phyloP scores from a whole-genome alignment of 2,113 vertebrate genomes.

The Dermatemys mawii region DNA sequence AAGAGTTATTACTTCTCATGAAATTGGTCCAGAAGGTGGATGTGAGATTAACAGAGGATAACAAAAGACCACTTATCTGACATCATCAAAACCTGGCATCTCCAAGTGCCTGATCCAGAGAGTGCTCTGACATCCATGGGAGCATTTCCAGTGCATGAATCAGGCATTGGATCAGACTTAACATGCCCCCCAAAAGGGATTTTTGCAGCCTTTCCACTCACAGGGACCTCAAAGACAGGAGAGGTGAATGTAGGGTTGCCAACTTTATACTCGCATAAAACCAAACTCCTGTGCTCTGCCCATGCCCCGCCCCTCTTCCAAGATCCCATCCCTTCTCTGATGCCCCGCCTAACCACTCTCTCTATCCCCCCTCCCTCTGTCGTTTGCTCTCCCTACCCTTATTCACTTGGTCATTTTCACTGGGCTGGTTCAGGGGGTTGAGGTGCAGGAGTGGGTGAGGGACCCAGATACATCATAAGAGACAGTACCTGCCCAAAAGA shows the following conservation, averaged over 20 bases:
- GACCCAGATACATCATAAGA: background rate
- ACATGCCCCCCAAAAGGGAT: background rate
- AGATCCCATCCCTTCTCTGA: too few relatives aligned
- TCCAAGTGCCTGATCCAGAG: background rate
- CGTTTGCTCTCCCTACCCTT: too few relatives aligned
- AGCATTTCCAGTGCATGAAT: background rate
- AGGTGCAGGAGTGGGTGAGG: too few relatives aligned
- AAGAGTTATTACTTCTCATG: background rate
- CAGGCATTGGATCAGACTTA: background rate
- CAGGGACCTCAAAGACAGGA: background rate
- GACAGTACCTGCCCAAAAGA: background rate
- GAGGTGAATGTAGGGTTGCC: too few relatives aligned
- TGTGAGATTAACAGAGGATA: background rate
- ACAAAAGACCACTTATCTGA: background rate
- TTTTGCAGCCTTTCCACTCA: background rate
- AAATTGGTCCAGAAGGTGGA: accelerated
- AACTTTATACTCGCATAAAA: too few relatives aligned
- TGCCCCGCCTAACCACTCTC: too few relatives aligned
- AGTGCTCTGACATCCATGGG: background rate
- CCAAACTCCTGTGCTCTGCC: too few relatives aligned
- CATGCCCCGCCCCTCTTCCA: too few relatives aligned
- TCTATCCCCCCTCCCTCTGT: too few relatives aligned
- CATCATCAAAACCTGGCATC: background rate
- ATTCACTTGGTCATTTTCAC: too few relatives aligned
- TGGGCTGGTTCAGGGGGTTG: too few relatives aligned